Percentiles rank a stretch among this genome's conserved stretches.
Conservation (phyloP, 2,888 invertebrate species). For the Mimas tiliae region DNA sequence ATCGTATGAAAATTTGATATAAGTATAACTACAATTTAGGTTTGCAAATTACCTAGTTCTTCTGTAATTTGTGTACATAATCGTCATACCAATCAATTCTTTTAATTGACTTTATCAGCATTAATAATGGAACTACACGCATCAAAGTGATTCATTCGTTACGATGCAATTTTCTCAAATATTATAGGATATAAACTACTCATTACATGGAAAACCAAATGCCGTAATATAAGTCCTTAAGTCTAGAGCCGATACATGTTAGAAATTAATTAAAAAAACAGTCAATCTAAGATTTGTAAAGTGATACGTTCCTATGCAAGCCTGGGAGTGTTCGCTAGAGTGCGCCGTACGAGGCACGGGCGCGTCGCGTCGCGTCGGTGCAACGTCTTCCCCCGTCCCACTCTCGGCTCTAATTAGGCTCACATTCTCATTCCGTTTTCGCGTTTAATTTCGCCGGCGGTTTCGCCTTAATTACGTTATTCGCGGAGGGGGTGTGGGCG, state of each 20-base stretch:
- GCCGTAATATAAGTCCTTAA: no score
- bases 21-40: no score
- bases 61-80: background rate
- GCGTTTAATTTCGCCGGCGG: constrained; percentile 85
- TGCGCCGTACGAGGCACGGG: background rate
- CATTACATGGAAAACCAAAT: no score
- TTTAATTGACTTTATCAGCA: background rate
- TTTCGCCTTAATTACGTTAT: constrained; percentile 85
- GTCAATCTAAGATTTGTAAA: background rate
- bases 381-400: constrained; percentile 50
- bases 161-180: background rate
- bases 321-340: background rate
- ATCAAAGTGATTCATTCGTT: background rate
- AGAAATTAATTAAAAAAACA: constrained; percentile 2
- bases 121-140: background rate
- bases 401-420: constrained; percentile 85
- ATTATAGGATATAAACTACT: background rate
- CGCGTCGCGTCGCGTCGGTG: constrained; percentile 37
- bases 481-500: constrained; percentile 61
- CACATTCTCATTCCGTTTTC: constrained; percentile 86
- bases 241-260: no score
- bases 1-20: no score
- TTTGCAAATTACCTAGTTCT: no score
- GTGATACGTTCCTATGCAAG: background rate
- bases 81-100: background rate